phyloP scores from a whole-genome alignment of 2,797 vertebrate genomes.

The Cottoperca gobio region DNA sequence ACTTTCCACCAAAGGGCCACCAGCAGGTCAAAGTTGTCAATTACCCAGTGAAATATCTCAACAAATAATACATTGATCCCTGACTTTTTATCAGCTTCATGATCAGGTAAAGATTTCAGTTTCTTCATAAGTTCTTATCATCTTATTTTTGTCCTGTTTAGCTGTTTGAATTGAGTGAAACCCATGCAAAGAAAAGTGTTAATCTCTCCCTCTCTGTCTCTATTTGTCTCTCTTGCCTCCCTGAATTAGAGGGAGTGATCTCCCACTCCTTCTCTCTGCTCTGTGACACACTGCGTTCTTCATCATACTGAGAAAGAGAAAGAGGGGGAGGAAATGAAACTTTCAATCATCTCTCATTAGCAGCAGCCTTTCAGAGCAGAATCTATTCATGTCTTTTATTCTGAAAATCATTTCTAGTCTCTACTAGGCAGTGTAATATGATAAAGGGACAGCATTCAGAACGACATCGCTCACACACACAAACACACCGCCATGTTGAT shows the following conservation, averaged over 20 bases:
- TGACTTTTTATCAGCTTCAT: background rate
- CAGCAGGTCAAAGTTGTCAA: too few species aligned
- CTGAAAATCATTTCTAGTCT: constrained; percentile 38
- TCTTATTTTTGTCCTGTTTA: background rate
- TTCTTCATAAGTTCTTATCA: background rate
- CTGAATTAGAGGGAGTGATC: constrained; percentile 38
- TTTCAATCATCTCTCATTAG: constrained; percentile 61
- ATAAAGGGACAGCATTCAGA: constrained; percentile 19
- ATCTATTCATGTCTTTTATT: constrained; percentile 53
- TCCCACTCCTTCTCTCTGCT: constrained; percentile 37
- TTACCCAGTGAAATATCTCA: too few species aligned
- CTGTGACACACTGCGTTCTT: constrained; percentile 37
- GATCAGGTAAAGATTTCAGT: background rate
- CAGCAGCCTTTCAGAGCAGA: constrained; percentile 37
- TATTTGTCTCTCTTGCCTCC: constrained; percentile 42
- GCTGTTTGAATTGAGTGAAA: background rate
- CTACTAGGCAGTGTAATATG: constrained; percentile 9
- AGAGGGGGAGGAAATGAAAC: constrained; percentile 42
- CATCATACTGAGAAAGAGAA: constrained; percentile 27
- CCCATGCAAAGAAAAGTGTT: constrained; percentile 1
- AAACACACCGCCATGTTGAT: constrained; percentile 43
- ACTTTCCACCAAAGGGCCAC: too few species aligned
- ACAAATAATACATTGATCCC: too few species aligned
- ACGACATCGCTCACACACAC: constrained; percentile 24
- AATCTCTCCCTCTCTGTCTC: constrained; percentile 31